Evolutionary conservation across 2,797 vertebrate species (phyloP).

Genomic region (Bradypodion pumilum): DNA sequence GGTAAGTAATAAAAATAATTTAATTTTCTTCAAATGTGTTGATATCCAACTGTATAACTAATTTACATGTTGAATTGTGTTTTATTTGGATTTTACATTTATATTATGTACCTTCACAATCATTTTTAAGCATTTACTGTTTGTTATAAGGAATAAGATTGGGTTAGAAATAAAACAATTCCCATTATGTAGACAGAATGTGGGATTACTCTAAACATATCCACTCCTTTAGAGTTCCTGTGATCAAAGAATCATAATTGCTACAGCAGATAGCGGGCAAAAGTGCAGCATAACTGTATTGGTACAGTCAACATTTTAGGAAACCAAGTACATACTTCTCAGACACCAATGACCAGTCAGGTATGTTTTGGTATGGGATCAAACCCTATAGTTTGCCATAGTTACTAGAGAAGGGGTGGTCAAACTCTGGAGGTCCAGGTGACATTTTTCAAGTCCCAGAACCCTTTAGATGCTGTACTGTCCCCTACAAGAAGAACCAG

Average conservation of each 20-base stretch:
- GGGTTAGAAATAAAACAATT: not conserved
- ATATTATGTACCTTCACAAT: no score
- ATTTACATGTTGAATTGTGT: not conserved
- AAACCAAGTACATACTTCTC: not conserved
- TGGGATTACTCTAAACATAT: not conserved
- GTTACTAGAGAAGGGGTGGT: no score
- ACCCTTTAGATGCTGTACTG: no score
- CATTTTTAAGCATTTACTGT: not conserved
- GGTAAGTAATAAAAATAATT: conserved; percentile 73
- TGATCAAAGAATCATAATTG: not conserved
- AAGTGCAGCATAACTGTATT: not conserved
- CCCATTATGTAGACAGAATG: not conserved
- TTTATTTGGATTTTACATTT: not conserved
- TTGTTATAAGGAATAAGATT: not conserved
- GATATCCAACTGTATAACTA: not conserved
- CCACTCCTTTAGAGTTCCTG: not conserved
- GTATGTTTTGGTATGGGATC: no score
- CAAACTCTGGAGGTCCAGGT: no score
- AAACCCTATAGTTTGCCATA: no score
- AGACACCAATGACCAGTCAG: not conserved
- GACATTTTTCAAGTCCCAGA: no score
- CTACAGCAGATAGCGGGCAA: not conserved
- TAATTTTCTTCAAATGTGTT: fast-evolving
- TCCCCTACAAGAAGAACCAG: no score
- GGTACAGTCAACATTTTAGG: not conserved